phyloP scores from a whole-genome alignment of 1,140 invertebrate species.

The Dolichoris vasculosae region DNA sequence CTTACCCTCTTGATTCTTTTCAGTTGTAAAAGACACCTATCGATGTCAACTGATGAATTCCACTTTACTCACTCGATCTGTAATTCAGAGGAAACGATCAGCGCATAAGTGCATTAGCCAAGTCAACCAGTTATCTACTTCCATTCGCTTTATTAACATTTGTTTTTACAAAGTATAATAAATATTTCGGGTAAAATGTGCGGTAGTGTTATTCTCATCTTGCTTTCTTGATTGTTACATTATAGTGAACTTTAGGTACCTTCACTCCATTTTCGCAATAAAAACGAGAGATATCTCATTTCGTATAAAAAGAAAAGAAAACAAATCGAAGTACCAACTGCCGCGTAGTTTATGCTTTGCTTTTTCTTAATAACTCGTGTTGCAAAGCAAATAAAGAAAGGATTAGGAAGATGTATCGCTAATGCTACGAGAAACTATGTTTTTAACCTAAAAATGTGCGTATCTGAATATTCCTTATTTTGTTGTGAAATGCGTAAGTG shows the following conservation, averaged over 20 bases:
- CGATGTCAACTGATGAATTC: not conserved
- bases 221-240: not conserved
- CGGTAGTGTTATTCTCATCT: not conserved
- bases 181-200: not conserved
- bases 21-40: not conserved
- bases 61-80: not conserved
- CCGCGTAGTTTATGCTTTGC: no score
- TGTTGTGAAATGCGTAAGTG: not conserved
- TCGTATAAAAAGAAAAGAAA: not conserved
- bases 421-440: not conserved
- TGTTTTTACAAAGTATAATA: not conserved
- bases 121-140: not conserved
- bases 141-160: not conserved
- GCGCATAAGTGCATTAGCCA: not conserved
- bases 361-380: not conserved
- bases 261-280: not conserved
- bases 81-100: not conserved
- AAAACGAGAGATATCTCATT: not conserved
- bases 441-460: constrained; percentile 22
- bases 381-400: not conserved
- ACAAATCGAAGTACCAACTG: no score
- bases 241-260: not conserved
- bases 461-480: not conserved
- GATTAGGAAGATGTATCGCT: not conserved
- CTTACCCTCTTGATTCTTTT: constrained; percentile 12